phyloP scores from a whole-genome alignment of 1,140 invertebrate species.

The Ceratitis capitata region DNA sequence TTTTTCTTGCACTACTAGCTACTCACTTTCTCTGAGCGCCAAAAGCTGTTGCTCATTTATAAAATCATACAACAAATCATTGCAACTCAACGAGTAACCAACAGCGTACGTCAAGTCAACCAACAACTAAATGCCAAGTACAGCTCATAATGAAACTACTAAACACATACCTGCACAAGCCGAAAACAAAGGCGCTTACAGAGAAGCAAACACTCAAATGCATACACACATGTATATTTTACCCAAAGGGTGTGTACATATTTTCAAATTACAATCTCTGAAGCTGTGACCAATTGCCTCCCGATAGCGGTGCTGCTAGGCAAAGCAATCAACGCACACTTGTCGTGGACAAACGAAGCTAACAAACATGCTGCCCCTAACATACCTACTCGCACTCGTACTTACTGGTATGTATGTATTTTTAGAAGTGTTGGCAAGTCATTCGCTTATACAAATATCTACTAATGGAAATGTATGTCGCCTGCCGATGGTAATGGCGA shows the following conservation, averaged over 20 bases:
- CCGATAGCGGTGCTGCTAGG: not conserved
- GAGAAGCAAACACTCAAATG: not conserved
- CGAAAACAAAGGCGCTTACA: not conserved
- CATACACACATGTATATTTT: too few species aligned
- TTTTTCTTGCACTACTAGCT: too few species aligned
- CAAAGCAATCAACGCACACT: not conserved
- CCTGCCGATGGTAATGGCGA: too few species aligned
- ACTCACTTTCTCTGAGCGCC: too few species aligned
- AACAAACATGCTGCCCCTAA: not conserved
- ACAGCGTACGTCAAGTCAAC: not conserved
- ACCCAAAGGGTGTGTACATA: not conserved
- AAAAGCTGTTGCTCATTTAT: not conserved
- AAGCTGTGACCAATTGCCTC: not conserved
- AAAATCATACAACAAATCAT: conserved; percentile 9
- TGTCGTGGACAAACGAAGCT: not conserved
- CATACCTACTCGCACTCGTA: not conserved
- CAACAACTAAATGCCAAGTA: conserved; percentile 10
- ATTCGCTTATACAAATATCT: not conserved
- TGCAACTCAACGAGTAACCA: not conserved
- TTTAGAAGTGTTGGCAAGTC: not conserved
- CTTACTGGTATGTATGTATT: not conserved
- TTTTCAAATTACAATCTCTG: not conserved
- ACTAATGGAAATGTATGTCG: not conserved
- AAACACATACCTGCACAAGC: not conserved
- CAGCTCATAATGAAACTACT: conserved; percentile 9